Evolutionary conservation across 2,888 invertebrate genomes (phyloP), one percentile per base, ranked within the genome.

Genomic region (Plemyria rubiginata): DNA sequence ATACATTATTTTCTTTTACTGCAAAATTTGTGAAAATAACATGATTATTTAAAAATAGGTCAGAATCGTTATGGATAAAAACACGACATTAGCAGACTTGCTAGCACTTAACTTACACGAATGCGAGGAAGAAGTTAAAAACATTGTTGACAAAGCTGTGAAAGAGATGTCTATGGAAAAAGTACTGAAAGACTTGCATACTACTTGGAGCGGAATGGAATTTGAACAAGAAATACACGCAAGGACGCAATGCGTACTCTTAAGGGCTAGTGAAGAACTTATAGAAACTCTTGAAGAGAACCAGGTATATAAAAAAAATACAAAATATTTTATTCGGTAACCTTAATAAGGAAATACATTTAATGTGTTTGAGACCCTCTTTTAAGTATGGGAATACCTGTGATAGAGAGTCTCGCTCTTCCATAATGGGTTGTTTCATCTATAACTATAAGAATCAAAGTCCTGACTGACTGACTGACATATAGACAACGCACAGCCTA

Each of bases 91-190:
- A 74, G 97, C 98, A 1, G 99, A 99, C 84, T 93, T 99, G 22
- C 92, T 99, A 68, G 97, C 97, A 5, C 89, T 99, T 52, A 98
- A 98, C 87, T 94, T 99, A 9, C 99, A 99, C 85, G 98, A 98
- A 86, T 99, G 98, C 86, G 99, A 99, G 86, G 99, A 99, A 84
- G 99, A 99, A 86, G 99, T 98, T 0, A 97, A 98, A 80, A 98
- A 98, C 84, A 99, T 99, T 76, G 99, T 99, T 8, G 99, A 99
- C 85, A 99, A 99, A 91, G 98, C 99, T 0, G 98, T 98, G 0
- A 99, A 99, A 89, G 99, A 99, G 93, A 98, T 98, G 97, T 97
- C 98, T 2, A 99, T 99, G 98, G 99, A 99, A 87, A 99, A 98
- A 85, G 96, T 97, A 59, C 93, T 99, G 54, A 95, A 97, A 71